Conservation (phyloP, 2,888 invertebrate species). For the Pollenia labialis region DNA sequence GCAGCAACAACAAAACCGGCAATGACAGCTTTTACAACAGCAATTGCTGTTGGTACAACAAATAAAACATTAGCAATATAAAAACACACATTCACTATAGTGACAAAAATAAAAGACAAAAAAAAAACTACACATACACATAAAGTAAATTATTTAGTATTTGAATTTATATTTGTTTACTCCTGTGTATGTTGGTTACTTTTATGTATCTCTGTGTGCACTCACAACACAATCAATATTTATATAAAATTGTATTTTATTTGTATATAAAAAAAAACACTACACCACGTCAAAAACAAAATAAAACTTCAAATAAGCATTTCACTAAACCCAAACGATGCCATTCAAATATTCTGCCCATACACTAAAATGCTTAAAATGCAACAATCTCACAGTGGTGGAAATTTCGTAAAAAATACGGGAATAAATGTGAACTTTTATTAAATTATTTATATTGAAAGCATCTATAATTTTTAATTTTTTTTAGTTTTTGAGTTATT, state of each 20-base stretch:
- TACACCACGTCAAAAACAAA: not conserved
- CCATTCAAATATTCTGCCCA: too few relatives aligned
- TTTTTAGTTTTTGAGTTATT: too few relatives aligned
- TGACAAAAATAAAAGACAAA: not conserved
- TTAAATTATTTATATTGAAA: too few relatives aligned
- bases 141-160: conserved; percentile 66
- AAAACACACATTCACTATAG: conserved; percentile 3
- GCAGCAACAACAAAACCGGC: not conserved
- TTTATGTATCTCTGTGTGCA: not conserved
- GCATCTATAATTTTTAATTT: too few relatives aligned
- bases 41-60: not conserved
- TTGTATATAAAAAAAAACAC: conserved; percentile 15
- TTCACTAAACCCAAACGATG: too few relatives aligned
- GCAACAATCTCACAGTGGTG: too few relatives aligned
- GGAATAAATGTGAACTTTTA: too few relatives aligned
- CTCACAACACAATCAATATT: conserved; percentile 65
- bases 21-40: not conserved
- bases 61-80: not conserved
- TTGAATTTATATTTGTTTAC: conserved; percentile 26
- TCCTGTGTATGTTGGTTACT: not conserved
- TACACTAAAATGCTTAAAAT: too few relatives aligned
- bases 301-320: not conserved
- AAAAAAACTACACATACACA: conserved; percentile 27
- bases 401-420: too few relatives aligned
- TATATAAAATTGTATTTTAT: conserved; percentile 59